Base-by-base conservation (phyloP, 2,797 vertebrate genomes). In the Acrocephalus scirpaceus region DNA sequence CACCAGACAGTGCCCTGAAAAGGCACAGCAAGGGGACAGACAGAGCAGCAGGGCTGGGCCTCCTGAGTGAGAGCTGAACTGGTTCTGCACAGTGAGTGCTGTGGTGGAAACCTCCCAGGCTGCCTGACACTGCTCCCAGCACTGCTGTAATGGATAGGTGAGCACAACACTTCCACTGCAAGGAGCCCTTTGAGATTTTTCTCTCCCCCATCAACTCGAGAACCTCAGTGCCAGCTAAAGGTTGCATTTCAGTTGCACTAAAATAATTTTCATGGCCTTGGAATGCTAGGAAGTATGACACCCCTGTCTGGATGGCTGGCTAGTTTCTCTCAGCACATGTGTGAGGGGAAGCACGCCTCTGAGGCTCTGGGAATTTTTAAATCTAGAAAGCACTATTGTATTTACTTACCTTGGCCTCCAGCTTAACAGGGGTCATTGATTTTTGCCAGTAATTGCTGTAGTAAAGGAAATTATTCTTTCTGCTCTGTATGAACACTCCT, bases 401-500 rank as follows among this genome's bases (percentile, higher is more conserved):
- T 93, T 96, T 92, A 93, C 74, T 90, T 71, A 38, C 64, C 44
- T 82, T 89, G 92, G 71, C 93, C 80, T 94, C 45, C 71, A 77
- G 71, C 67, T 90, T 90, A 82, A 82, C 90, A 90, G 77, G 26
- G 93, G 74, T 75, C 86, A 90, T 90, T 90, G 90, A 93, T 96
- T 96, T 96, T 94, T 95, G 80, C 74, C 53, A 77, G 66, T 96
- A 94, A 95, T 94, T 94, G 81, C 93, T 92, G 77, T 82, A 67
- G 67, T 60, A 86, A 85, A 95, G 86, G 85, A 92, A 93, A 96
- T 96, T 71, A 90, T 94, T 92, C 48, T 92, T 95, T 92, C 86
- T 95, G 54, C 74, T 65, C 7, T 65, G 2, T 88, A 14, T 51
- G 56, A 85, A 58, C 50, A 32, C 75, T 79, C 30, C 61, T 61